These are phyloP conservation scores for Anabas testudineus DNA, from an alignment of 2,797 vertebrate species.

Conservation along the genomic window DNA sequence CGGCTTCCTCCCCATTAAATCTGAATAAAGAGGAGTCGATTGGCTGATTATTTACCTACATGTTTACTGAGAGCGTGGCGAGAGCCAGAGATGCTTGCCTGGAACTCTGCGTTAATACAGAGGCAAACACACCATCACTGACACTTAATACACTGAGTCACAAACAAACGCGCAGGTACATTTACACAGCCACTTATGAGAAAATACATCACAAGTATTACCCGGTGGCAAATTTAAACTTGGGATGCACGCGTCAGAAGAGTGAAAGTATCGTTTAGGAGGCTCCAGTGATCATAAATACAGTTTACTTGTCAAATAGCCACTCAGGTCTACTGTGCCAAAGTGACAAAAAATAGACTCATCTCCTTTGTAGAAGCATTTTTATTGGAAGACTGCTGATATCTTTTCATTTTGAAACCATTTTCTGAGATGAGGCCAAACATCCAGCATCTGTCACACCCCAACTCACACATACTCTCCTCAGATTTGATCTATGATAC, in stretches of 20 bases:
- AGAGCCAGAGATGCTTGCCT: constrained; percentile 64
- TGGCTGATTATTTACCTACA: constrained; percentile 78
- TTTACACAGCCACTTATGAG: constrained; percentile 12
- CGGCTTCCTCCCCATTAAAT: constrained; percentile 75
- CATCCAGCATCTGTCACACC: constrained; percentile 8
- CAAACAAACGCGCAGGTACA: constrained; percentile 28
- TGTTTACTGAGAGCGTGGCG: constrained; percentile 65
- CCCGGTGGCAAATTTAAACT: constrained; percentile 20
- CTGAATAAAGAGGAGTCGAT: constrained; percentile 76
- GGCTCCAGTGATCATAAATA: constrained; percentile 4
- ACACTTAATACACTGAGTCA: constrained; percentile 30
- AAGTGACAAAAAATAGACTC: constrained; percentile 4
- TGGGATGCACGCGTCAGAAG: not conserved
- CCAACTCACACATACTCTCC: not conserved
- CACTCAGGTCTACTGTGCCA: constrained; percentile 1
- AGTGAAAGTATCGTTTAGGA: constrained; percentile 12
- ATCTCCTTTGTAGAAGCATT: not conserved
- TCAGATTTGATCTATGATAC: constrained; percentile 13
- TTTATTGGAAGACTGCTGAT: not conserved
- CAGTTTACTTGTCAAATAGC: not conserved
- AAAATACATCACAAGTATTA: constrained; percentile 20
- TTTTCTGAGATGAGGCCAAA: not conserved
- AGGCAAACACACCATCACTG: constrained; percentile 64
- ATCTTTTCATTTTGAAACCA: constrained; percentile 10
- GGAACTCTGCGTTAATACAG: constrained; percentile 68